Percentiles rank a stretch among this genome's conserved stretches.
Conservation (phyloP, 1,140 invertebrate species). For the Spodoptera litura region DNA sequence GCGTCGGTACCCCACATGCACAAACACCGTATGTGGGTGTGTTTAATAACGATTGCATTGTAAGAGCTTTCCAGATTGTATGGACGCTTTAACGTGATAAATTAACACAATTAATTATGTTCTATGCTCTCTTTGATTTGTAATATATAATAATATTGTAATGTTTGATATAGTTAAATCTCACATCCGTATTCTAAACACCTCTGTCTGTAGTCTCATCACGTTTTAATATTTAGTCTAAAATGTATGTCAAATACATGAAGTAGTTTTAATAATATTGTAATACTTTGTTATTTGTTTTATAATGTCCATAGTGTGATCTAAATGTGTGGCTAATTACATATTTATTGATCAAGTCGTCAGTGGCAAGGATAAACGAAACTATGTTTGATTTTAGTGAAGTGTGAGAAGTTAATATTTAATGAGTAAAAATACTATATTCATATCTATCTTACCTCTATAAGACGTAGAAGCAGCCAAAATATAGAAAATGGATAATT, state of each 20-base stretch:
- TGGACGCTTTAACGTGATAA: background rate
- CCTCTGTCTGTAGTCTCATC: background rate
- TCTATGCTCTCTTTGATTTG: no score
- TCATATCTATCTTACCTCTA: background rate
- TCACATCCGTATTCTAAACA: background rate
- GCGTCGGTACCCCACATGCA: conserved; percentile 41
- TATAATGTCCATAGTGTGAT: background rate
- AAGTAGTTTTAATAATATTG: background rate
- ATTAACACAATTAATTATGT: no score
- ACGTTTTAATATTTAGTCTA: background rate
- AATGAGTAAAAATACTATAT: background rate
- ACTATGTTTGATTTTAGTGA: no score
- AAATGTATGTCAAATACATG: no score
- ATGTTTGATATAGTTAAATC: background rate
- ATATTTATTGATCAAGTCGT: background rate
- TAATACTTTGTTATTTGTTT: no score
- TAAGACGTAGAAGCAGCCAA: no score
- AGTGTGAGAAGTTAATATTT: no score
- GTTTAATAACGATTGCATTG: conserved; percentile 31
- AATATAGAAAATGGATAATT: no score
- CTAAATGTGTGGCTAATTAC: background rate
- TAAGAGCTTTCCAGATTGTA: conserved; percentile 33
- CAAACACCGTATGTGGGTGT: conserved; percentile 29
- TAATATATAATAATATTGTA: background rate
- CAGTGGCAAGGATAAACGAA: background rate